Percentiles rank a stretch among this genome's conserved stretches.
Evolutionary conservation across 2,113 vertebrate species (phyloP).

Genomic region (Catagonus wagneri): DNA sequence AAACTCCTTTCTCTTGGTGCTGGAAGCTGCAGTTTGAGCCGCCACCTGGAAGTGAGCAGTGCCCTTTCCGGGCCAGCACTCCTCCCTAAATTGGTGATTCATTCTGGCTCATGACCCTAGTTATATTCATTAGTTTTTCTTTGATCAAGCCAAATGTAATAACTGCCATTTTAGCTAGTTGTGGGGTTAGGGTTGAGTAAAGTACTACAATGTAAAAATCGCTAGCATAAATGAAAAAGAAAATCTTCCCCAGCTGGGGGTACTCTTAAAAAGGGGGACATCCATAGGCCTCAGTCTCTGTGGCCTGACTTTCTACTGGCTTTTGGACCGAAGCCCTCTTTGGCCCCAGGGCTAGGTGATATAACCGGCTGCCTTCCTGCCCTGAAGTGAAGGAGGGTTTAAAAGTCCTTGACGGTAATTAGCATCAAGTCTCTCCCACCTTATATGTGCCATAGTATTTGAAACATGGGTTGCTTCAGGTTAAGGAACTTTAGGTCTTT

Average conservation of each 20-base stretch:
- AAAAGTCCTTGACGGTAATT: background rate
- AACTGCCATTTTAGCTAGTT: slow-evolving; percentile 50
- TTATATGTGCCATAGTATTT: background rate
- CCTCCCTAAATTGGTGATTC: slow-evolving; percentile 58
- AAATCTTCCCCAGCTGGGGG: background rate
- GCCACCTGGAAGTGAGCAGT: slow-evolving; percentile 22
- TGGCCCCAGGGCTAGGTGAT: background rate
- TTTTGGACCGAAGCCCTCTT: background rate
- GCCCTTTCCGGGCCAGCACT: background rate
- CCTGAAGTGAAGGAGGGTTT: background rate
- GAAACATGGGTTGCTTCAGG: background rate
- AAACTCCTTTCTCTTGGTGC: background rate
- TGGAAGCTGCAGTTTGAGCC: slow-evolving; percentile 43
- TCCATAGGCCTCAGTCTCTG: background rate
- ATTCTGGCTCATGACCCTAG: slow-evolving; percentile 72
- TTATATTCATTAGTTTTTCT: slow-evolving; percentile 64
- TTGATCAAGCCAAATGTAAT: slow-evolving; percentile 65
- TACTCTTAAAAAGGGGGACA: background rate
- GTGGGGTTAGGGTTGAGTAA: background rate
- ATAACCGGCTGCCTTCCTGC: background rate
- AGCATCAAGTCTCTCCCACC: background rate
- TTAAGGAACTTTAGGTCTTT: background rate
- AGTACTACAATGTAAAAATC: slow-evolving; percentile 22
- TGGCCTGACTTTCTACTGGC: background rate
- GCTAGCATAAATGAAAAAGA: background rate